Conservation (phyloP, 1,140 invertebrate species). For the Limonius californicus region DNA sequence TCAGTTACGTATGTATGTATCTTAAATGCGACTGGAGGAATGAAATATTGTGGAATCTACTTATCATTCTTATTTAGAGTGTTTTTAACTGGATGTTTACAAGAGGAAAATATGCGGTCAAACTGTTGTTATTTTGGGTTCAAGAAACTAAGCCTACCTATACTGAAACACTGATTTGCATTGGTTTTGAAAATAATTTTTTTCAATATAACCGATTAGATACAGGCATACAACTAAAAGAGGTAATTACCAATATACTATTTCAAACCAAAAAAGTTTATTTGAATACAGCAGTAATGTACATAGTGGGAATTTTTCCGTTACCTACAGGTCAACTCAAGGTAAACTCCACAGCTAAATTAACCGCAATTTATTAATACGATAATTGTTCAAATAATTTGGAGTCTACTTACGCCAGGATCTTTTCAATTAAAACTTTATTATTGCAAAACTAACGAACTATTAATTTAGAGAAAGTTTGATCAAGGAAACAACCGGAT, state of each 20-base stretch:
- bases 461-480: neutral
- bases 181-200: neutral
- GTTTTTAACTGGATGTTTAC: too few species aligned
- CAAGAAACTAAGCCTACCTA: neutral
- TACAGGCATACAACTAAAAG: too few species aligned
- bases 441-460: neutral
- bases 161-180: neutral
- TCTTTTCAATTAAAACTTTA: neutral
- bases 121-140: conserved; percentile 15
- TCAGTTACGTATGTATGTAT: conserved; percentile 26
- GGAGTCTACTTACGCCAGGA: too few species aligned
- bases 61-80: conserved; percentile 16
- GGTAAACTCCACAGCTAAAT: neutral
- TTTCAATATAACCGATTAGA: too few species aligned
- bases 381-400: too few species aligned
- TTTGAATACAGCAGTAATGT: too few species aligned
- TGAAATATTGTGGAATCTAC: conserved; percentile 19
- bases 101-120: too few species aligned
- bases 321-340: too few species aligned
- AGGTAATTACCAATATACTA: too few species aligned
- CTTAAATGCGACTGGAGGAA: conserved; percentile 12
- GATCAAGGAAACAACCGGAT: neutral
- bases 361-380: neutral
- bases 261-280: too few species aligned
- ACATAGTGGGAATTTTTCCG: too few species aligned